phyloP scores from a whole-genome alignment of 2,888 invertebrate species.

The Antheraea yamamai region DNA sequence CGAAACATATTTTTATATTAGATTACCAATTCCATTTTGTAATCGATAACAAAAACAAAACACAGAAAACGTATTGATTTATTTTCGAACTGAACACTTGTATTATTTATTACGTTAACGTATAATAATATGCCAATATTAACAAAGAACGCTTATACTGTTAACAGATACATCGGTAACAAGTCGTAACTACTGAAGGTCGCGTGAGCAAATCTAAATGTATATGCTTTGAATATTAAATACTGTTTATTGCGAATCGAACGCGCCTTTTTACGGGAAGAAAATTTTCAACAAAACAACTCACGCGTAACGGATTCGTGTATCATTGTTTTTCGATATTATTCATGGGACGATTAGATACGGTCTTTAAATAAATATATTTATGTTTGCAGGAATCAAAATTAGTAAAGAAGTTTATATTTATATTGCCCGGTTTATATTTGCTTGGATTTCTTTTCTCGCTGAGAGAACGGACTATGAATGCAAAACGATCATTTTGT shows the following conservation, averaged over 20 bases:
- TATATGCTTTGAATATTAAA: conserved; percentile 2
- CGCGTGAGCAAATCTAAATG: not conserved
- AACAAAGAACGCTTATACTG: not conserved
- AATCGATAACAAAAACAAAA: not conserved
- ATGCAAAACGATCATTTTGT: too few relatives aligned
- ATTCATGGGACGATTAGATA: not conserved
- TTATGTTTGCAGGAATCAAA: not conserved
- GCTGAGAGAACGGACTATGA: too few relatives aligned
- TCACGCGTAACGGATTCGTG: not conserved
- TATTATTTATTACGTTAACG: not conserved
- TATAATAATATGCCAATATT: not conserved
- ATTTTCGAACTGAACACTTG: not conserved
- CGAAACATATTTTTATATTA: not conserved
- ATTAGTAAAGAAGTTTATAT: not conserved
- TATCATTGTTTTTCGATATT: not conserved
- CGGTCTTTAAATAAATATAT: not conserved
- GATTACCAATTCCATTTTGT: not conserved
- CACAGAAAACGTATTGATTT: not conserved
- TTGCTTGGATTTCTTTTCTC: too few relatives aligned
- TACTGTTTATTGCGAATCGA: not conserved
- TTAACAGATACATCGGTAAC: conserved; percentile 8
- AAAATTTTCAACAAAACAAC: not conserved
- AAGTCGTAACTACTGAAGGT: not conserved
- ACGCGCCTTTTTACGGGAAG: not conserved
- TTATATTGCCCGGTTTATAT: too few relatives aligned